Percentiles rank a stretch among this genome's conserved stretches.
These are phyloP conservation scores for Biston stratarius DNA, from an alignment of 2,888 invertebrate genomes.

Conservation along the genomic window DNA sequence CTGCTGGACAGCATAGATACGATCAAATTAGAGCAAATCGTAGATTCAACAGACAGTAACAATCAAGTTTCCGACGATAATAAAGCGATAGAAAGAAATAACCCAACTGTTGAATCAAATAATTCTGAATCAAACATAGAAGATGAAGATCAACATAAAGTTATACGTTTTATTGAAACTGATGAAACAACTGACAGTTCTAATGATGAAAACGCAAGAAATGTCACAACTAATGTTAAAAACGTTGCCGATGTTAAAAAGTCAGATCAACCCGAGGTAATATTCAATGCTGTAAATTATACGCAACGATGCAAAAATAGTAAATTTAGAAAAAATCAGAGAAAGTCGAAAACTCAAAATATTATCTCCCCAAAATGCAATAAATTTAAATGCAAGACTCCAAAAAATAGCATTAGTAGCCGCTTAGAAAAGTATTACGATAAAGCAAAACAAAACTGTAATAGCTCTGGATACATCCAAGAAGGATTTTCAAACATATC, in stretches of 20 bases:
- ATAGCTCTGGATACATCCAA: constrained; percentile 44
- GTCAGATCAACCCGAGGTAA: constrained; percentile 30
- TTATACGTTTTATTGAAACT: not conserved
- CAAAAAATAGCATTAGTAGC: constrained; percentile 41
- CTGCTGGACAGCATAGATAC: constrained; percentile 43
- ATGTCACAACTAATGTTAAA: not conserved
- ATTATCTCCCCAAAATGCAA: constrained; percentile 58
- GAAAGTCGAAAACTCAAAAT: constrained; percentile 50
- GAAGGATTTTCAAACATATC: constrained; percentile 42
- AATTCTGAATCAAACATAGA: constrained; percentile 4
- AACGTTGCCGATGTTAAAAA: not conserved
- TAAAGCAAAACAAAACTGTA: constrained; percentile 47
- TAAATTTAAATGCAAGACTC: constrained; percentile 43
- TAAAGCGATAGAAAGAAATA: not conserved
- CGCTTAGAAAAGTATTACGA: constrained; percentile 52
- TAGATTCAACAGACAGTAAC: constrained; percentile 30
- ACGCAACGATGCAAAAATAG: constrained; percentile 37
- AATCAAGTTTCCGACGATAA: constrained; percentile 34
- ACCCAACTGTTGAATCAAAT: not conserved
- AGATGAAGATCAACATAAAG: constrained; percentile 11
- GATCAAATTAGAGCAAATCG: constrained; percentile 34
- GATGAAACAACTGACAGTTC: constrained; percentile 6
- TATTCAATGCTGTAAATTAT: constrained; percentile 50
- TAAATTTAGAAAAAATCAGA: constrained; percentile 34
- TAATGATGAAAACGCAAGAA: not conserved